Base-by-base conservation (phyloP, 2,888 invertebrate species). In the Plutella xylostella region DNA sequence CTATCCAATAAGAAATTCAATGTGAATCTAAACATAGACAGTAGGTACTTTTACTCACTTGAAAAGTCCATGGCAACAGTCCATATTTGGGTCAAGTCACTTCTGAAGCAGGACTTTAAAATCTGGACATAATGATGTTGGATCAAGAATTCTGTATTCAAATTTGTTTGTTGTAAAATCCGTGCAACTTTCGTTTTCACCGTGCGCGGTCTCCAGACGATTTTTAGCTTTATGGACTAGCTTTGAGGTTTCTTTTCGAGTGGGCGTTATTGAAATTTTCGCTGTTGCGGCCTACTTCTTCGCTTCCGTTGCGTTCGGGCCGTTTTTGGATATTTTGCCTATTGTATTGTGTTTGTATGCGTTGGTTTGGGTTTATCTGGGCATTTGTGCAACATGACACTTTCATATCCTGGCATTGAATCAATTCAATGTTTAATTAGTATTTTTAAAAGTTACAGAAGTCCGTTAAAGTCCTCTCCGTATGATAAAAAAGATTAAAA, bases 181-280 rank as follows among this genome's bases (percentile, higher is more conserved):
- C 54, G 57, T 63, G 62, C 63, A 68, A 79, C 82, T 80, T 80
- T 82, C 82, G 63, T 78, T 82, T 82, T 82, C 82, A 73, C 72
- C 67, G 43, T 46, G 42, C 47, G 33, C 19, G 37, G 18, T 12
- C 20, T 15, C 42, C 45, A 42, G 38, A 43, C 47, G 19, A 68
- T 54, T 59, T n/a, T 56, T 43, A 48, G 55, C 72, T 61, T 55
- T 73, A 63, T 41, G 0, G 0, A 0, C 0, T 5, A 25, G 1
- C 5, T 0, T 6, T 51, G 62, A 67, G 59, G 61, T 54, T 47
- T 39, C 41, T 30, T 51, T 61, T 57, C 70, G 30, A 54, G 4
- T 37, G 60, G 62, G 45, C 48, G 48, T 55, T 41, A 45, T 43
- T 49, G 52, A 69, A 68, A 75, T 77, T 79, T 80, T 79, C 78